Conservation (phyloP, 2,888 invertebrate genomes). For the Andrena fulva region DNA sequence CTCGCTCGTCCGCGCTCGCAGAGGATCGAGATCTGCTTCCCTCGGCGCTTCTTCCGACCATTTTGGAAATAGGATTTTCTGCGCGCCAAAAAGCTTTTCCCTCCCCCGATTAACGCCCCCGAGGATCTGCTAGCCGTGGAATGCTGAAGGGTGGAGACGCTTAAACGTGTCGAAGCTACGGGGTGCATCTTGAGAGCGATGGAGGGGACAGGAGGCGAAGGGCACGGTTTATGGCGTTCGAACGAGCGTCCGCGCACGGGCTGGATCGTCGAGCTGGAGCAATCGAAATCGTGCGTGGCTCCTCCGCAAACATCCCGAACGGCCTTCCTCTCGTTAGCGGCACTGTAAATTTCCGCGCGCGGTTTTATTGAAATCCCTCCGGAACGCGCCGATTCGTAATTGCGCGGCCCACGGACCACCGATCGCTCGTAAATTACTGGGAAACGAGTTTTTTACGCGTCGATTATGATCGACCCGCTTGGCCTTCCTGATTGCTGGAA, state of each 20-base stretch:
- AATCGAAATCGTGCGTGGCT: conserved; percentile 61
- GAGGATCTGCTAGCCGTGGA: conserved; percentile 8
- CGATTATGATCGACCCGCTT: conserved; percentile 37
- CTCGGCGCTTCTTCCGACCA: not conserved
- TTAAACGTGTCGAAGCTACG: conserved; percentile 5
- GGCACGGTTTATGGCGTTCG: conserved; percentile 39
- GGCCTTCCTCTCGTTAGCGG: conserved; percentile 40
- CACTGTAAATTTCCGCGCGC: conserved; percentile 46
- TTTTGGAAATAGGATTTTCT: conserved; percentile 12
- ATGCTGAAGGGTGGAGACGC: conserved; percentile 23
- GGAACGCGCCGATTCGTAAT: conserved; percentile 50
- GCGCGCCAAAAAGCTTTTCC: not conserved
- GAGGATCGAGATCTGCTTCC: conserved; percentile 13
- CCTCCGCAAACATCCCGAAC: conserved; percentile 32
- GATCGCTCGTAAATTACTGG: conserved; percentile 46
- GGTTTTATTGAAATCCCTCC: conserved; percentile 53
- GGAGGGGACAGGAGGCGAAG: not conserved
- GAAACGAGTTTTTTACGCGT: conserved; percentile 42
- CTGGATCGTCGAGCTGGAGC: conserved; percentile 23
- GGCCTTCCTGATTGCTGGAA: conserved; percentile 24
- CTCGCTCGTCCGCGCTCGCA: not conserved
- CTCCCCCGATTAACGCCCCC: not conserved
- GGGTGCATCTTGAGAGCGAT: not conserved
- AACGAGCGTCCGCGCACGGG: conserved; percentile 27
- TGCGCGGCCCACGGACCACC: conserved; percentile 22